These are phyloP conservation scores for Amphiduros pacificus DNA, from an alignment of 2,888 invertebrate genomes.

Conservation along the genomic window DNA sequence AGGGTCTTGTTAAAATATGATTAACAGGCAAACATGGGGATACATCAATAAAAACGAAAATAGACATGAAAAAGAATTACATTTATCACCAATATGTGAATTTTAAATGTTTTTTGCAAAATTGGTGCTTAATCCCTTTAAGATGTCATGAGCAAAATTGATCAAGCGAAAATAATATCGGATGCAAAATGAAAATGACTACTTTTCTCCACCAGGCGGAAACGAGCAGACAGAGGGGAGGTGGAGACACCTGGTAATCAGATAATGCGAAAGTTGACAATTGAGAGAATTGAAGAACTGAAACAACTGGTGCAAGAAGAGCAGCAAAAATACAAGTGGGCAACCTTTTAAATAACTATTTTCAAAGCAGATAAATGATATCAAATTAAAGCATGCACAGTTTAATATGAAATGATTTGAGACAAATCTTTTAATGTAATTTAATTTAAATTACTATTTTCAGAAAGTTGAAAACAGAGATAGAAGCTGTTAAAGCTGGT, in stretches of 20 bases:
- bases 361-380: not conserved
- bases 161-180: not conserved
- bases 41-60: too few species aligned
- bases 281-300: conserved; percentile 78
- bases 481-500: conserved; percentile 66
- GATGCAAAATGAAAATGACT: not conserved
- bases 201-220: conserved; percentile 62
- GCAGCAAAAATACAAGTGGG: conserved; percentile 71
- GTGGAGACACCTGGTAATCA: conserved; percentile 63
- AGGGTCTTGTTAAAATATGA: too few species aligned
- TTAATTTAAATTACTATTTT: conserved; percentile 10
- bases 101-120: too few species aligned
- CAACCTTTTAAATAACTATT: not conserved
- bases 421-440: not conserved
- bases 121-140: too few species aligned
- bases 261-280: conserved; percentile 75
- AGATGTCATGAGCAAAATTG: too few species aligned
- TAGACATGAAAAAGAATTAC: too few species aligned
- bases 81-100: too few species aligned
- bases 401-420: too few species aligned
- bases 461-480: conserved; percentile 69
- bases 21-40: too few species aligned
- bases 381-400: too few species aligned
- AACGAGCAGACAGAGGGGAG: conserved; percentile 64
- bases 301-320: conserved; percentile 73